phyloP scores from a whole-genome alignment of 2,113 vertebrate genomes.

The Camelus bactrianus region DNA sequence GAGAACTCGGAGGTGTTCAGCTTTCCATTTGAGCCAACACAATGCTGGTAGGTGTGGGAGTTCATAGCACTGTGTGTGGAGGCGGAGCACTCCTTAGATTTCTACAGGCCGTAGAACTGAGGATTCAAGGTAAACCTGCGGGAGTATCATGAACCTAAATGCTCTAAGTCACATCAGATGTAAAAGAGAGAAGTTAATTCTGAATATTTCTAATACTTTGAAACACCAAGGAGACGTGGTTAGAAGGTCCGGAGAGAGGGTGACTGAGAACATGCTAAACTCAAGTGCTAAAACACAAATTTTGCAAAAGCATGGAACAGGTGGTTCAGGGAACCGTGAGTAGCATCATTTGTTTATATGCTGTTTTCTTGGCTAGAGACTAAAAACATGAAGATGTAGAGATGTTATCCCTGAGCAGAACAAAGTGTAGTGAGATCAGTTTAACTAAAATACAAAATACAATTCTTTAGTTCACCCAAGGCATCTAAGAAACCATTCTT shows the following conservation, averaged over 20 bases:
- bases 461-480: not conserved
- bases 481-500: not conserved
- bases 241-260: not conserved
- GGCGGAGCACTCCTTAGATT: rapidly evolving
- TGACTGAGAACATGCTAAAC: not conserved
- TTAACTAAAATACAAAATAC: not conserved
- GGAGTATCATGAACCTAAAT: not conserved
- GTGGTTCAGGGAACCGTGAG: not conserved
- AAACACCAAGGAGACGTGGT: not conserved
- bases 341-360: not conserved
- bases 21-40: not conserved
- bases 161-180: not conserved
- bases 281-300: not conserved
- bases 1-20: not conserved
- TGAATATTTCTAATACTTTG: not conserved
- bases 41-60: rapidly evolving
- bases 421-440: not conserved
- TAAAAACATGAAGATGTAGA: not conserved
- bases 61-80: rapidly evolving
- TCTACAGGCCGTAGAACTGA: not conserved
- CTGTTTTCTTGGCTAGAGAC: not conserved
- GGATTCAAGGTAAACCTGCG: not conserved
- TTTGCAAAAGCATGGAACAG: not conserved
- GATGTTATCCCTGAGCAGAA: not conserved
- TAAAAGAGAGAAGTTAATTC: not conserved